Evolutionary conservation across 2,113 vertebrate species (phyloP), one percentile per base, ranked within the genome.

Genomic region (Ahaetulla prasina): DNA sequence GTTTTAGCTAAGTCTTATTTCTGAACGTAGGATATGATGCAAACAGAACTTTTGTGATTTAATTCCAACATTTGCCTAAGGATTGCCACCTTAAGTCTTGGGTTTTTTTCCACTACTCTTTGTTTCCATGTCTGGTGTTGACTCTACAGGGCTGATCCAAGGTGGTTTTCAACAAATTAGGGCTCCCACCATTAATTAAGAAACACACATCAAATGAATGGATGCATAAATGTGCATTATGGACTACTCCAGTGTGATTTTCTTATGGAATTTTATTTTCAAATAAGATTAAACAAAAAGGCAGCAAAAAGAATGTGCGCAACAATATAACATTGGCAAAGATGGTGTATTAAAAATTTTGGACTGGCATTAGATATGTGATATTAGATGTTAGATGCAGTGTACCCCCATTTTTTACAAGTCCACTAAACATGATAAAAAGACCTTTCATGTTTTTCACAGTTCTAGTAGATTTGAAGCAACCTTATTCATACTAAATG

Each of bases 331-430:
- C 2, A 89, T 8, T 10, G 25, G 3, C 27, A 89, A 60, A 49
- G 25, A 89, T 50, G n/a, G 4, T 2, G 2, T 90, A 35, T 85
- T 54, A 68, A 68, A 90, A 68, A 5, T 18, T 49, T 68, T n/a
- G n/a, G 20, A 27, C 68, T 84, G 63, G 8, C 52, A 94, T 94
- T 95, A 95, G 89, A 55, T 55, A 55, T 23, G n/a, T n/a, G n/a
- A n/a, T n/a, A n/a, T n/a, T n/a, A n/a, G n/a, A n/a, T n/a, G n/a
- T n/a, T n/a, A n/a, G n/a, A n/a, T n/a, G 7, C 68, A 80, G 18
- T 39, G 3, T 39, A 80, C 35, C 7, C 16, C 11, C 60, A 16
- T 80, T 80, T 80, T 80, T 80, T 80, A 80, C 68, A 39, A 39
- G 68, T 80, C 68, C 7, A 80, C 14, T 20, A 80, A 39, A 20